phyloP scores from a whole-genome alignment of 1,140 invertebrate species.

The Danaus melanippus region DNA sequence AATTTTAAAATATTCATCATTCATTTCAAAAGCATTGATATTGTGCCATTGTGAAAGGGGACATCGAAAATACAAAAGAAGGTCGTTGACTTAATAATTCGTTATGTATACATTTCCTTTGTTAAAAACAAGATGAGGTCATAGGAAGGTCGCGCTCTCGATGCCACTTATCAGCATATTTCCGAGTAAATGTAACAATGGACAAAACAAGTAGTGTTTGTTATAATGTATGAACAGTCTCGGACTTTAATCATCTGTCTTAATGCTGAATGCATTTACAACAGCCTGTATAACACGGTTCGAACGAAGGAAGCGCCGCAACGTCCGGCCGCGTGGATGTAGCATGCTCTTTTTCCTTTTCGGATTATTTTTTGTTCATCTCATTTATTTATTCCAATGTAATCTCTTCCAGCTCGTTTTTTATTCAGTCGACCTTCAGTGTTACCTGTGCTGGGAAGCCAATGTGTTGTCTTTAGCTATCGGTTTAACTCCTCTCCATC shows the following conservation, averaged over 20 bases:
- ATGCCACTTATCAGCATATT: constrained; percentile 32
- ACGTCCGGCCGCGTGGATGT: constrained; percentile 71
- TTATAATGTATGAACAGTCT: constrained; percentile 11
- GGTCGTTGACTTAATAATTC: constrained; percentile 27
- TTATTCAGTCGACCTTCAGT: constrained; percentile 72
- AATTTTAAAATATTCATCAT: too few species aligned
- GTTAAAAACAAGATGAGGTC: constrained; percentile 31
- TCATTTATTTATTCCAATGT: constrained; percentile 74
- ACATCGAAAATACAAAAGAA: constrained; percentile 2
- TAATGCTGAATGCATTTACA: constrained; percentile 16
- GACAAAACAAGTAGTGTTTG: constrained; percentile 14
- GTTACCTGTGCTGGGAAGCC: constrained; percentile 68
- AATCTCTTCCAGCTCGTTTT: constrained; percentile 72
- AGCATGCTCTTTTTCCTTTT: constrained; percentile 66
- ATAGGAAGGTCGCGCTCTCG: constrained; percentile 32
- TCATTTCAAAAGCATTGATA: too few species aligned
- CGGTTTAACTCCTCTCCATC: constrained; percentile 17
- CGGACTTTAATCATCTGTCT: constrained; percentile 2
- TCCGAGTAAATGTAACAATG: constrained; percentile 34
- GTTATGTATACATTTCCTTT: constrained; percentile 50
- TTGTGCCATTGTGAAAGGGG: too few species aligned
- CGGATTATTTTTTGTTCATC: constrained; percentile 70
- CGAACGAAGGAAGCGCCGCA: constrained; percentile 64
- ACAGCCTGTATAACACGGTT: constrained; percentile 48
- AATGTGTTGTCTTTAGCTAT: constrained; percentile 39